These are phyloP conservation scores for Rallus limicola DNA, from an alignment of 2,113 vertebrate species.

Conservation along the genomic window DNA sequence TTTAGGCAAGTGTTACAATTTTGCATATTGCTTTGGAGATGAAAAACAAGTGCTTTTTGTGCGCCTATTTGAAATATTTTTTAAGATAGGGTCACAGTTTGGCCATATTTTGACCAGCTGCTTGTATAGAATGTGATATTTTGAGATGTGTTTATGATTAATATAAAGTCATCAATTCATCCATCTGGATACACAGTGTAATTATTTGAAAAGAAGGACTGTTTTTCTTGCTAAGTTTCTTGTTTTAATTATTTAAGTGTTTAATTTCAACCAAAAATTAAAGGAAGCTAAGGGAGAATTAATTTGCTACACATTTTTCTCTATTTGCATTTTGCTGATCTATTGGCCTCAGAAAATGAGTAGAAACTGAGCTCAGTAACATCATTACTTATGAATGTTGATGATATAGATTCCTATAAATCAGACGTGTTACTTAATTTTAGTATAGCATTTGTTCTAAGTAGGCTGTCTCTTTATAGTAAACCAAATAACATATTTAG, in stretches of 20 bases:
- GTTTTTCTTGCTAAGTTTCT: not conserved
- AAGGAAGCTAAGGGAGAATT: not conserved
- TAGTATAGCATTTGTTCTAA: not conserved
- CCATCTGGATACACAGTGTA: not conserved
- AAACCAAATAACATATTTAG: slow-evolving; percentile 1
- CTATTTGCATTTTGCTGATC: not conserved
- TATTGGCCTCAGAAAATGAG: not conserved
- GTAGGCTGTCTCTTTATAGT: not conserved
- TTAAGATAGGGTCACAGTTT: not conserved
- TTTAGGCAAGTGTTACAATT: not conserved
- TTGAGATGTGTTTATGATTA: not conserved
- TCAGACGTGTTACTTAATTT: slow-evolving; percentile 2
- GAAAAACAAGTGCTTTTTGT: not conserved
- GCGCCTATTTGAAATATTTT: not conserved
- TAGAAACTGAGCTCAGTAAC: not conserved
- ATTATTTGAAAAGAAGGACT: not conserved
- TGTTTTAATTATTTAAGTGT: not conserved
- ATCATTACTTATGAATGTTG: not conserved
- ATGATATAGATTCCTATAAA: slow-evolving; percentile 5
- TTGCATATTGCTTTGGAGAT: not conserved
- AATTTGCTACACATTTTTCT: not conserved
- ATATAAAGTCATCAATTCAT: not conserved
- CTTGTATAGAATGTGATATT: not conserved
- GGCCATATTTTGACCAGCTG: not conserved
- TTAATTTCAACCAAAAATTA: not conserved